Base-by-base conservation (phyloP, 2,113 vertebrate species). In the Cisticola juncidis region DNA sequence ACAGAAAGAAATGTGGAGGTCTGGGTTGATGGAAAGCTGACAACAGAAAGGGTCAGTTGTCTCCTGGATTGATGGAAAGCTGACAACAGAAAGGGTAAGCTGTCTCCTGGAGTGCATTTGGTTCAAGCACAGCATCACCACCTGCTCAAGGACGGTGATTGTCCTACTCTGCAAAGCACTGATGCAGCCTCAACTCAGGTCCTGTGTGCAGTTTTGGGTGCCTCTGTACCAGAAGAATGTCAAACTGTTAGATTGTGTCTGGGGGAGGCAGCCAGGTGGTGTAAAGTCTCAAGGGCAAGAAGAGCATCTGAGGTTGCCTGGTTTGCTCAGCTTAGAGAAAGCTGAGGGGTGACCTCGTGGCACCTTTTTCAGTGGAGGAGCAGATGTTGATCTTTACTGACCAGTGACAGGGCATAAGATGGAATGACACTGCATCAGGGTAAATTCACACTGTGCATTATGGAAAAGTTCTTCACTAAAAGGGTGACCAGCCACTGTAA, bases 91-190 rank as follows among this genome's bases (percentile, higher is more conserved):
- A 33, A 48, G 12, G 31, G 33, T 11, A 6, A 28, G 17, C 15
- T 1, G 3, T 20, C 26, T 21, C 19, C 31, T 26, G 8, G 17
- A 5, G 12, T 42, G 28, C 42, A 73, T 24, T 22, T 35, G 12
- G 35, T 40, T 68, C 13, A 35, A 16, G 31, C 14, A 91, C 8
- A 33, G 36, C 33, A 64, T 2, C 8, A 17, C 6, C 5, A 38
- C 28, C 9, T 1, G 2, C 11, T 3, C 0, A 0, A 53, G 8
- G 5, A 16, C 28, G 5, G 7, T 1, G 5, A 74, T 0, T 36
- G 4, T 61, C 13, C 15, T 9, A 11, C 47, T 70, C 26, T 19
- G 7, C 21, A 25, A 12, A 12, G 21, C 21, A 61, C 4, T 40
- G 16, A 31, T 70, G 12, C 0, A 0, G 22, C 23, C 42, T 3